Base-by-base conservation (phyloP, 2,113 vertebrate species). In the Eclectus roratus region DNA sequence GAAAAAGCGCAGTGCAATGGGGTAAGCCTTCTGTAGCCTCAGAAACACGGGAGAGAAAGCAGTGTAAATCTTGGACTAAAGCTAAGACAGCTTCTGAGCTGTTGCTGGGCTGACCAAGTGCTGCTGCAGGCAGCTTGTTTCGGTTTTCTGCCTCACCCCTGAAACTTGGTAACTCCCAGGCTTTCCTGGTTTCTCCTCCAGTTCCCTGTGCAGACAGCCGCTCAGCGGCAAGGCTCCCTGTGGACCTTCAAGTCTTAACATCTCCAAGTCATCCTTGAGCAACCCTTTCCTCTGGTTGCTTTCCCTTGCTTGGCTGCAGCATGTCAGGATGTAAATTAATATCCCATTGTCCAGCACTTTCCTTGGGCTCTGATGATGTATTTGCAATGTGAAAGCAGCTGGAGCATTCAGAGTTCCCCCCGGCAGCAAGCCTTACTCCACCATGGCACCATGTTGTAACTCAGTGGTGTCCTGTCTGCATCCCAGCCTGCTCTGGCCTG, bases 401-500 rank as follows among this genome's bases (percentile, higher is more conserved):
- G 41, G 70, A 56, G 71, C 1, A 0, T 4, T 60, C 13, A 1
- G 82, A 60, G 43, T 11, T 49, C 33, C 60, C 72, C 52, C 60
- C 17, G 31, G 71, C 44, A 71, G 56, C 39, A 35, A 64, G 28
- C 43, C 28, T 60, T 46, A 9, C 68, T 41, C 60, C 53, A 21
- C 25, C 5, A 1, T 12, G 55, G 78, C 47, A 12, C 69, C 6
- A 0, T 71, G 58, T 2, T 82, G 69, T 46, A 41, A 58, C 37
- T 65, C 65, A 1, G 3, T 3, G 16, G 39, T 84, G 89, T 74
- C 70, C 44, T 3, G 9, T 5, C 43, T 55, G 66, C 17, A 7
- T 60, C 35, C 72, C 72, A 92, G 83, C 86, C 88, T 91, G 88
- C 88, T 88, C 83, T 74, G 89, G 78, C 85, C 60, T 6, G 79